These are phyloP conservation scores for Melanostoma mellinum DNA, from an alignment of 2,888 invertebrate genomes.

Conservation along the genomic window DNA sequence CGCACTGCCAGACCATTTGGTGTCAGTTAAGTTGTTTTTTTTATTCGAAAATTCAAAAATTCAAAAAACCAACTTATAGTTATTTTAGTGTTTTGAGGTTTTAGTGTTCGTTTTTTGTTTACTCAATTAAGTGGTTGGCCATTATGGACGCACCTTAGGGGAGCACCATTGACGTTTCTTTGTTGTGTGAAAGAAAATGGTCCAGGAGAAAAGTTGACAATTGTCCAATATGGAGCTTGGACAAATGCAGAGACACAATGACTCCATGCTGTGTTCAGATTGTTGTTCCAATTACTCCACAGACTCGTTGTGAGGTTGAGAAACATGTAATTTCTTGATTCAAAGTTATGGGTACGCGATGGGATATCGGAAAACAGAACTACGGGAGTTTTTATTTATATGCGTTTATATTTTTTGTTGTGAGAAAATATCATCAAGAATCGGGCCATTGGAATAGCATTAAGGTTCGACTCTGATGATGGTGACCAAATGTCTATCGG, in stretches of 20 bases:
- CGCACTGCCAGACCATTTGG: constrained; percentile 57
- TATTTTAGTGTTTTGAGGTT: constrained; percentile 24
- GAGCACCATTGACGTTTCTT: constrained; percentile 56
- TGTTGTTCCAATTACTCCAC: constrained; percentile 40
- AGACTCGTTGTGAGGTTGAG: constrained; percentile 60
- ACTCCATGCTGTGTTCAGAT: constrained; percentile 65
- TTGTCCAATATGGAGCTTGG: constrained; percentile 35
- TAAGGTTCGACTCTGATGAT: background rate
- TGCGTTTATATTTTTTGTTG: constrained; percentile 21
- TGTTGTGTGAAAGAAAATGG: constrained; percentile 53
- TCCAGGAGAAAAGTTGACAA: constrained; percentile 50
- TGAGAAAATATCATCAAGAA: constrained; percentile 49
- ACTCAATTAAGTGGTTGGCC: constrained; percentile 66
- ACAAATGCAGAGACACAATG: constrained; percentile 65
- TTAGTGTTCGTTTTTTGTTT: constrained; percentile 51
- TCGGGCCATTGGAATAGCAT: constrained; percentile 21
- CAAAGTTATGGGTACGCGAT: constrained; percentile 62
- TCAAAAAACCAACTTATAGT: constrained; percentile 37
- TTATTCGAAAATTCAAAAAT: constrained; percentile 18
- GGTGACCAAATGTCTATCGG: constrained; percentile 68
- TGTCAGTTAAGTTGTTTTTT: constrained; percentile 42
- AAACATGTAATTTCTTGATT: constrained; percentile 24
- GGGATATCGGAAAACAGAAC: constrained; percentile 61
- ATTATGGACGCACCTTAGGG: constrained; percentile 60
- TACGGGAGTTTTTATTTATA: constrained; percentile 58